phyloP scores from a whole-genome alignment of 2,888 invertebrate genomes.

The Luperina testacea region DNA sequence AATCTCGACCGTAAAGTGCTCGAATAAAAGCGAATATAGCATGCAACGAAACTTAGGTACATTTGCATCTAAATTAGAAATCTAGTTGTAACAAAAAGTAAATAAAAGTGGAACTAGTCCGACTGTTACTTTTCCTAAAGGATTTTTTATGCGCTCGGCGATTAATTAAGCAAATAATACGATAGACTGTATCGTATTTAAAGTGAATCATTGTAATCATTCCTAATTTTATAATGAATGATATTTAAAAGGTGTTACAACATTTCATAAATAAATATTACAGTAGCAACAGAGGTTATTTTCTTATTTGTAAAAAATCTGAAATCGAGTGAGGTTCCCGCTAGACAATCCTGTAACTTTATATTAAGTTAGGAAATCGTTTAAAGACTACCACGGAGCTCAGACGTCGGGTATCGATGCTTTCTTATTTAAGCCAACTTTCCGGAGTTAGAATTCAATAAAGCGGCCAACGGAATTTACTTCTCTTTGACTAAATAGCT shows the following conservation, averaged over 20 bases:
- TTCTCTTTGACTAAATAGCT: constrained; percentile 88
- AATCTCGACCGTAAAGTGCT: constrained; percentile 59
- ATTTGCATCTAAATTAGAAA: constrained; percentile 67
- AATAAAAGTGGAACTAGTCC: constrained; percentile 46
- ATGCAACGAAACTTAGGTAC: constrained; percentile 57
- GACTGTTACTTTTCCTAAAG: constrained; percentile 24
- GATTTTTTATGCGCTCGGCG: constrained; percentile 30
- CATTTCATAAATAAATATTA: neutral
- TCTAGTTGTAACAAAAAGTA: constrained; percentile 46
- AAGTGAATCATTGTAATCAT: neutral
- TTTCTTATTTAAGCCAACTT: constrained; percentile 87
- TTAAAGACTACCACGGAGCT: constrained; percentile 80
- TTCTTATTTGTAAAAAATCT: constrained; percentile 61
- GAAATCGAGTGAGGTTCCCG: constrained; percentile 71
- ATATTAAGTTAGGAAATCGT: constrained; percentile 85
- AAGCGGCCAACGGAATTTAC: constrained; percentile 86
- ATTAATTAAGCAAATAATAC: constrained; percentile 45
- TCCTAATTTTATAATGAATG: neutral
- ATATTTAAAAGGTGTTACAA: neutral
- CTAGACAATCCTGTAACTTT: constrained; percentile 83
- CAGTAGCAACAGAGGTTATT: constrained; percentile 8
- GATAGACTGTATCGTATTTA: constrained; percentile 8
- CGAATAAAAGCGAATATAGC: constrained; percentile 56
- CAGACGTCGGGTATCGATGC: constrained; percentile 85
- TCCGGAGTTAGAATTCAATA: constrained; percentile 86